A percentile compares a stretch with the other conserved stretches of the same genome.
Evolutionary conservation across 1,140 invertebrate genomes (phyloP).

Genomic region (Pentalonia nigronervosa): DNA sequence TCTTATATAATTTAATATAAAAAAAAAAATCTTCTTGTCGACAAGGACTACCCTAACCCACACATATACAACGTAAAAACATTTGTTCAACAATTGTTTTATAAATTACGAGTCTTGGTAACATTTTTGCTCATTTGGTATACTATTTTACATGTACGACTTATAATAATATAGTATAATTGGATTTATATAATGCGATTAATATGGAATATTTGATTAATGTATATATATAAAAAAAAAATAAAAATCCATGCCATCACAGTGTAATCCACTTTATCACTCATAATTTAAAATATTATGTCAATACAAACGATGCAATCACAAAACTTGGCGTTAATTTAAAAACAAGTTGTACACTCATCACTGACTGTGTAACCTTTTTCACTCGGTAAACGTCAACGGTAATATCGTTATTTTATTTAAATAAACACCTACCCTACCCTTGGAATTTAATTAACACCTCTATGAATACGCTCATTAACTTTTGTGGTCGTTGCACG

Average conservation of each 20-base stretch:
- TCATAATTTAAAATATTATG: not conserved
- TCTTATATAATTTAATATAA: no score
- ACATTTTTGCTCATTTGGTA: not conserved
- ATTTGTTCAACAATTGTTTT: no score
- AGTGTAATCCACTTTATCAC: not conserved
- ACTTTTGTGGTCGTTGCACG: not conserved
- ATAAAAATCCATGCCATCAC: not conserved
- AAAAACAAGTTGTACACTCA: not conserved
- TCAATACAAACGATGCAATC: not conserved
- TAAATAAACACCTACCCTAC: not conserved
- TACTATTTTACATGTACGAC: not conserved
- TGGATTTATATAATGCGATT: not conserved
- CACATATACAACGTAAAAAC: no score
- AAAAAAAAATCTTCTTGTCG: no score
- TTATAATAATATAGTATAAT: not conserved
- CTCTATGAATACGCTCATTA: not conserved
- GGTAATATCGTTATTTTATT: conserved; percentile 10
- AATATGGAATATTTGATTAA: not conserved
- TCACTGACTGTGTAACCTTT: not conserved
- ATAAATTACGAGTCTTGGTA: no score
- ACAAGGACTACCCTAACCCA: no score
- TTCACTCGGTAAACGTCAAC: not conserved
- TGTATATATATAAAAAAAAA: not conserved
- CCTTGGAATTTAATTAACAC: conserved; percentile 2
- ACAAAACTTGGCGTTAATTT: not conserved